Base-by-base conservation (phyloP, 1,140 invertebrate species). In the Drosophila malerkotliana region DNA sequence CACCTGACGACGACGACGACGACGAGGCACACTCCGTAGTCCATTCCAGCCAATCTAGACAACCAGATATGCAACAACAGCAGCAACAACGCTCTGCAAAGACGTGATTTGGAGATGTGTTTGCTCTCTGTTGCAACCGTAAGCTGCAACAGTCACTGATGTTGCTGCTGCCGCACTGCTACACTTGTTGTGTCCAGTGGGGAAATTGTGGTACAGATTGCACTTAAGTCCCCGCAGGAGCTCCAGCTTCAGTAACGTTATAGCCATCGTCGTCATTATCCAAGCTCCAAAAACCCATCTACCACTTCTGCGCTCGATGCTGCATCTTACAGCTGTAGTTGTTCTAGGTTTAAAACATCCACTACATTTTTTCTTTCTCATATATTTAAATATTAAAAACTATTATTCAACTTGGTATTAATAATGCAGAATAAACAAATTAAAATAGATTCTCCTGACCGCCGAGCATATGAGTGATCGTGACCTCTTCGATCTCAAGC, bases 41-140 rank as follows among this genome's bases (percentile, higher is more conserved):
- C 44, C 44, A 47, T 47, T 72, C 34, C 47, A 83, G 80, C 83
- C 83, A 87, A 88, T 87, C 79, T 88, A 88, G 83, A 72, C 83
- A 83, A 88, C 83, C 67, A 88, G 79, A 88, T 88, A 83, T 88
- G 83, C 88, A 88, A 88, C 83, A 79, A 75, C 34, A 32, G n/a
- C 44, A 49, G 18, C 64, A 41, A 68, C 56, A 69, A 51, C 49
- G 52, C 61, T 57, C 58, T 4, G 1, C 58, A 75, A 37, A 83
- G 80, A 85, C 81, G 81, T 80, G 82, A 78, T 87, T 81, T 74
- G 82, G 82, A 82, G 82, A 88, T 85, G 82, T 88, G 77, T 87
- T 84, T 83, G 77, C 76, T 68, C 58, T 79, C 66, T 81, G 78
- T 77, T 69, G 80, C 80, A 76, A 72, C 62, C 67, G 61, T 56